A percentile compares a stretch with the other conserved stretches of the same genome.
Conservation (phyloP, 23 tunicate species). For the Botrylloides violaceus region DNA sequence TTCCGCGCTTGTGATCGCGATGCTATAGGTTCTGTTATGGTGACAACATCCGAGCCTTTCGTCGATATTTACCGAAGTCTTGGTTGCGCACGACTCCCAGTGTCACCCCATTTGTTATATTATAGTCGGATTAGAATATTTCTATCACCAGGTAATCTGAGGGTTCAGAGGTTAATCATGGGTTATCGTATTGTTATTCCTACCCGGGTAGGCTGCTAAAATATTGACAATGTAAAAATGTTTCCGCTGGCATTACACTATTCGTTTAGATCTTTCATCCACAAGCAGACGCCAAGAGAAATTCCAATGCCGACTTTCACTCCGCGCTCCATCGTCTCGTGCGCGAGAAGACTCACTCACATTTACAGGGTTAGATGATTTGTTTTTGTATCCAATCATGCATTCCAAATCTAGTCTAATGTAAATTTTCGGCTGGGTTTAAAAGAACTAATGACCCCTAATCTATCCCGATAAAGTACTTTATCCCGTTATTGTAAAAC, state of each 20-base stretch:
- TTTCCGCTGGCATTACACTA: too few species aligned
- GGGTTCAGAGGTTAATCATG: neutral
- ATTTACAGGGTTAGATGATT: slow-evolving; percentile 3
- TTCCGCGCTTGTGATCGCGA: too few species aligned
- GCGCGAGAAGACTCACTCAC: slow-evolving; percentile 1
- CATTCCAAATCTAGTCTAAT: too few species aligned
- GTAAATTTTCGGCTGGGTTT: too few species aligned
- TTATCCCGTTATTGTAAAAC: too few species aligned
- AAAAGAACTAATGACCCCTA: too few species aligned
- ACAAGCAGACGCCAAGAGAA: too few species aligned
- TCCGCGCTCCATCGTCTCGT: slow-evolving; percentile 2
- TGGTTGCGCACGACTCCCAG: neutral
- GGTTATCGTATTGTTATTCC: neutral
- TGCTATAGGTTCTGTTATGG: too few species aligned
- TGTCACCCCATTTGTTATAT: neutral
- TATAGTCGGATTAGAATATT: neutral
- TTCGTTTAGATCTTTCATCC: too few species aligned
- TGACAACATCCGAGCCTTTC: neutral
- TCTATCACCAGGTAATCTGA: neutral
- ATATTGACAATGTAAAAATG: too few species aligned
- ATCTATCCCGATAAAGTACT: too few species aligned
- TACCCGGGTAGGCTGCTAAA: neutral
- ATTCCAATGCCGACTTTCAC: neutral
- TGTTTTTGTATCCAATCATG: neutral
- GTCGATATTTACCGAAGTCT: neutral